Evolutionary conservation across 1,140 invertebrate genomes (phyloP), one percentile per base, ranked within the genome.

Genomic region (Dolichoris vasculosae): DNA sequence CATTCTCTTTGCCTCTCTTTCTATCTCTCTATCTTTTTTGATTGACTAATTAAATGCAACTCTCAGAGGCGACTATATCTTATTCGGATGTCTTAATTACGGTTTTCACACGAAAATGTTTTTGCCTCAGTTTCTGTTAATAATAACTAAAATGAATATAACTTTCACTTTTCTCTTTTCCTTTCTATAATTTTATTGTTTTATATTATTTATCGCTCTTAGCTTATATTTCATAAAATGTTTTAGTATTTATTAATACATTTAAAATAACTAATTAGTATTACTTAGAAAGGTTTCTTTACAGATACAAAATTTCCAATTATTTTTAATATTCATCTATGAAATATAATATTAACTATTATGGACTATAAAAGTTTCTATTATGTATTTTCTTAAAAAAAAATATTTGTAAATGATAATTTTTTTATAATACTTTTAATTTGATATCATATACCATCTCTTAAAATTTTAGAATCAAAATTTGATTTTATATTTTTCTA

Each of bases 1-100:
- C 81, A n/a, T 55, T 23, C 20, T 63, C 32, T 32, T 51, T 17
- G 38, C 15, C 63, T 43, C 38, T 32, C 20, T 38, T 32, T 51
- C 43, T 55, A 59, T 64, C 38, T n/a, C 46, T 83, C 82, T 75
- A 83, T 75, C 51, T 40, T 23, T 17, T 48, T 80, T 43, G 77
- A 85, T 85, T 85, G 84, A 71, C 84, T 85, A 82, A 85, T 85
- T 85, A 85, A 85, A 79, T 85, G 84, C 71, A 82, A 85, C 79
- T 26, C 71, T 40, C 30, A 43, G 23, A 13, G 46, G 40, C 55
- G 13, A 43, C 82, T 82, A 85, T 59, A 71, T 82, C 84, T 85
- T 85, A 80, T 73, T 85, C 63, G 59, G 38, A 43, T 69, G 59
- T 26, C 69, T 67, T 85, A 82, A 85, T 85, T 82, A 63, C 30